Conservation (phyloP, 2,113 vertebrate genomes). For the Sphaerodactylus townsendi region DNA sequence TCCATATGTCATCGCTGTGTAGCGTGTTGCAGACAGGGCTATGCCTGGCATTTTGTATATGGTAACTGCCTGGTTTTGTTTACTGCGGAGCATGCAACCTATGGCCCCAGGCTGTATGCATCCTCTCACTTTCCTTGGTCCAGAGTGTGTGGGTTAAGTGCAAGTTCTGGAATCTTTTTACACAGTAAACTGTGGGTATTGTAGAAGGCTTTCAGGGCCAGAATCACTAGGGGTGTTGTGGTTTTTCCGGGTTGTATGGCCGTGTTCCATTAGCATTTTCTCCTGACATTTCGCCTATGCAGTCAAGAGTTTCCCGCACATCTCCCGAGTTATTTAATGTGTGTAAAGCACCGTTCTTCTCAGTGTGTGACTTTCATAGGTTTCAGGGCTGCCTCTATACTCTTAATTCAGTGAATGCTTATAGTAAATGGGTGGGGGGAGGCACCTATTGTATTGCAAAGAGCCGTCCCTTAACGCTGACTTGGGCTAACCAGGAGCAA, state of each 20-base stretch:
- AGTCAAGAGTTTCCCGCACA: not conserved
- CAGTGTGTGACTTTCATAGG: not conserved
- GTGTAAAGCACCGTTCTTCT: not conserved
- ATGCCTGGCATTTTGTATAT: constrained; percentile 11
- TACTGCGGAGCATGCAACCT: not conserved
- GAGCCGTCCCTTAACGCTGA: not conserved
- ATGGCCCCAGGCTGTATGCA: not conserved
- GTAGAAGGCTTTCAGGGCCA: no score
- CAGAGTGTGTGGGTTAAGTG: not conserved
- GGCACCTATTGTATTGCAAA: no score
- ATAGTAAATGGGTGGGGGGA: no score
- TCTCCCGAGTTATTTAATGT: not conserved
- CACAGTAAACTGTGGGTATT: no score
- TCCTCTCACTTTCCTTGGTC: not conserved
- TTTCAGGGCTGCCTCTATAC: no score
- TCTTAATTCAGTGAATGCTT: not conserved
- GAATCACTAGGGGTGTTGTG: no score
- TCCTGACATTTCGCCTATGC: no score
- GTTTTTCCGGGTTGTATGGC: no score
- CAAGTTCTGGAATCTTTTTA: not conserved
- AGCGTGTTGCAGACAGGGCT: not conserved
- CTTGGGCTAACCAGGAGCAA: not conserved
- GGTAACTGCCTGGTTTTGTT: not conserved
- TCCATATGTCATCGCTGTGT: not conserved
- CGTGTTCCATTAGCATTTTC: no score